Base-by-base conservation (phyloP, 2,797 vertebrate species). In the Otolemur crassicaudatus region DNA sequence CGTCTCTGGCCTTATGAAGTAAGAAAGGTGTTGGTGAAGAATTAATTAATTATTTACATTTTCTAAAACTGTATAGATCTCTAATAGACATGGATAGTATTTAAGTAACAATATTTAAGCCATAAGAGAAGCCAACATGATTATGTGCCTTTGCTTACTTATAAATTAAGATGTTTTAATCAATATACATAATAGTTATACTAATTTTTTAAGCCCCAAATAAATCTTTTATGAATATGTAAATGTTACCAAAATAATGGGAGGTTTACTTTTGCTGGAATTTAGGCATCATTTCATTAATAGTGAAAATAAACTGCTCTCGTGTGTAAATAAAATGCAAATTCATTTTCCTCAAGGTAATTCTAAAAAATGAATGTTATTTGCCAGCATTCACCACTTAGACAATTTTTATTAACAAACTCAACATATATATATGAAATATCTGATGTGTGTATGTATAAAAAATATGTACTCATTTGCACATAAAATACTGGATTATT, bases 401-500 rank as follows among this genome's bases (percentile, higher is more conserved):
- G 40, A 49, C 10, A 16, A 40, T 94, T 92, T 92, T 53, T 19
- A 43, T 58, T 53, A 27, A 76, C 40, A 92, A 22, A 40, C 53
- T 56, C 83, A 73, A 72, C 12, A 49, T 49, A 49, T 49, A 49
- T 49, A 49, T 14, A 53, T 53, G 49, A 53, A 53, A 53, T 53
- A 53, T 53, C 49, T 53, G 49, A 53, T 53, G 49, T 53, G 49
- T 53, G 49, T 3, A 53, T 81, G 20, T n/a, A 65, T 10, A 49
- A 63, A 63, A 77, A 93, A 76, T 49, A 7, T 65, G 37, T 77
- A 34, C 9, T 95, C 9, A 81, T 85, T 87, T 46, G 7, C 46
- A 86, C 8, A 80, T 76, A 67, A 95, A 89, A 53, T 91, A 37
- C 60, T 85, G 25, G 82, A 34, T 58, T 88, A 95, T 86, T 96